Conservation (phyloP, 92 coral and sea anemone species). For the Parazoanthus swiftii region DNA sequence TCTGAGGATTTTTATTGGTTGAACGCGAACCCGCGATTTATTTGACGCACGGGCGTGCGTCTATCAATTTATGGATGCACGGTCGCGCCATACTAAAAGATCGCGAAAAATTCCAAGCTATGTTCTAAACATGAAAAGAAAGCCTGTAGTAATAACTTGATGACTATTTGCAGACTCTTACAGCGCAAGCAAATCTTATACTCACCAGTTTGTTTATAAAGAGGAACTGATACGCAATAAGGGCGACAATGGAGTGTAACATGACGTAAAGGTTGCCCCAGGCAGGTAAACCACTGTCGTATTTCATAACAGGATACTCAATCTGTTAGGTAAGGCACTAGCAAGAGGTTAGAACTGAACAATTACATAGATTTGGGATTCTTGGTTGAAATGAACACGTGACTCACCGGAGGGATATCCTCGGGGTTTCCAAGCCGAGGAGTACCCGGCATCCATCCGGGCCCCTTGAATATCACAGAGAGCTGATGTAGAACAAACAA, state of each 20-base stretch:
- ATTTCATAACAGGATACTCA: slow-evolving; percentile 77
- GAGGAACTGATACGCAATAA: slow-evolving; percentile 67
- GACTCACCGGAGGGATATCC: slow-evolving; percentile 79
- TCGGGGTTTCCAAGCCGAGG: slow-evolving; percentile 94
- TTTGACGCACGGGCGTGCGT: no score
- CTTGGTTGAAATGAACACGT: no score
- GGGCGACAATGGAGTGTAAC: slow-evolving; percentile 59
- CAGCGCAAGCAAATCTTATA: neutral
- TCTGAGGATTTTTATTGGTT: no score
- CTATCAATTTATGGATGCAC: no score
- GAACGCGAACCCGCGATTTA: no score
- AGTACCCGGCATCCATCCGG: slow-evolving; percentile 89
- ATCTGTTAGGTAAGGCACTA: slow-evolving; percentile 46
- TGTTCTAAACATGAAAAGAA: no score
- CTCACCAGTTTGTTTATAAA: slow-evolving; percentile 71
- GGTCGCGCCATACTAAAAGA: no score
- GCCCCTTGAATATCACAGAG: slow-evolving; percentile 86
- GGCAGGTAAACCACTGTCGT: slow-evolving; percentile 61
- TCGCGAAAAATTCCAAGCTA: no score
- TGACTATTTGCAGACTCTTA: no score
- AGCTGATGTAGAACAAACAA: slow-evolving; percentile 42
- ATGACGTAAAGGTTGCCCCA: slow-evolving; percentile 73
- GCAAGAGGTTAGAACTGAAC: no score
- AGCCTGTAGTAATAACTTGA: no score
- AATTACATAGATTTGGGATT: no score